Percentiles rank a stretch among this genome's conserved stretches.
Evolutionary conservation across 2,888 invertebrate genomes (phyloP).

Genomic region (Scaptomyza flava): DNA sequence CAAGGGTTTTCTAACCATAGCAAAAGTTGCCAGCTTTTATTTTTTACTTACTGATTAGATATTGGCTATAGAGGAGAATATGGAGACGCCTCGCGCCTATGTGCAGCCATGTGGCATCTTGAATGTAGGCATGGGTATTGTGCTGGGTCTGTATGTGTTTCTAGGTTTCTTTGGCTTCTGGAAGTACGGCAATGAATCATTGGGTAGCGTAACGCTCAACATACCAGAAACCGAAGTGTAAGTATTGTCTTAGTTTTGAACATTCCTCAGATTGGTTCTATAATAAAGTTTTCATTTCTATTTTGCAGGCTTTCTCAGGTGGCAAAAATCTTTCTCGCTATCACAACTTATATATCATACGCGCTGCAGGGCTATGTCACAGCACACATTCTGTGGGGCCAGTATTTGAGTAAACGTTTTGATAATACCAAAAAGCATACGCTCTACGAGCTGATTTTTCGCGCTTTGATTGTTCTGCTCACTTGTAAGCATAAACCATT

Average conservation of each 20-base stretch:
- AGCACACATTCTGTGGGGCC: conserved; percentile 95
- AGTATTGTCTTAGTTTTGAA: conserved; percentile 80
- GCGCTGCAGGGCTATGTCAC: conserved; percentile 99
- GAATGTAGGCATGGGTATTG: conserved; percentile 95
- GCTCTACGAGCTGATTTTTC: conserved; percentile 90
- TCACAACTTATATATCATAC: conserved; percentile 97
- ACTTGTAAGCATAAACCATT: conserved; percentile 86
- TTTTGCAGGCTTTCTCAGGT: conserved; percentile 88
- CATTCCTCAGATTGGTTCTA: not conserved
- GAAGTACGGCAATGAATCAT: conserved; percentile 91
- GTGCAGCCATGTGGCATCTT: conserved; percentile 95
- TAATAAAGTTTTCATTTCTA: not conserved
- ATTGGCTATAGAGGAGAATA: conserved; percentile 97
- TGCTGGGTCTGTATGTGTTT: conserved; percentile 92
- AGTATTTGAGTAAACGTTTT: conserved; percentile 87
- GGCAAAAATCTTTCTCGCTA: conserved; percentile 93
- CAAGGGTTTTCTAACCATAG: not conserved
- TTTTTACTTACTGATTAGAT: conserved; percentile 86
- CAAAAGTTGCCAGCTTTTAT: not conserved
- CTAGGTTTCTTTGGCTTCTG: conserved; percentile 97
- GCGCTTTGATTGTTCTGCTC: conserved; percentile 88
- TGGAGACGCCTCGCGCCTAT: conserved; percentile 95
- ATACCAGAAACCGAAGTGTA: conserved; percentile 90
- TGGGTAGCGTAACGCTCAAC: conserved; percentile 95
- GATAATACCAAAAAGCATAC: conserved; percentile 86